Evolutionary conservation across 2,797 vertebrate genomes (phyloP).

Genomic region (Cossypha dichroa): DNA sequence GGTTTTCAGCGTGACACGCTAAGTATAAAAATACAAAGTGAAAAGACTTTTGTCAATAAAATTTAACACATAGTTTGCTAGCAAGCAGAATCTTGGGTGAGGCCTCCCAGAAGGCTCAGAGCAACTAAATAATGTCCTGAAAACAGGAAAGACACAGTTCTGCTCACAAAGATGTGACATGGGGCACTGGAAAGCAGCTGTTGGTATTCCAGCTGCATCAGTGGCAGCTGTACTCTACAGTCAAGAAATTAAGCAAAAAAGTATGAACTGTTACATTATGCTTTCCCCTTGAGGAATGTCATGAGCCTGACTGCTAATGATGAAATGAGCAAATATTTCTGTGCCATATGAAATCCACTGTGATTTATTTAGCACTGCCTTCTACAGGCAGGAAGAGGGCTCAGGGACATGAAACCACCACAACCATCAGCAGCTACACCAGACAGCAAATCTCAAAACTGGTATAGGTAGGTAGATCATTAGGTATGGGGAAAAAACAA

Average conservation of each 20-base stretch:
- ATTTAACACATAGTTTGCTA: neutral
- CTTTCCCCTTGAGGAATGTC: neutral
- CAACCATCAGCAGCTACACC: neutral
- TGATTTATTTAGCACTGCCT: neutral
- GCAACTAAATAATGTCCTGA: neutral
- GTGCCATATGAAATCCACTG: neutral
- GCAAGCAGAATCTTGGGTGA: neutral
- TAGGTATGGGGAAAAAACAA: accelerated
- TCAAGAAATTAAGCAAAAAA: neutral
- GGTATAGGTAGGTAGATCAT: accelerated
- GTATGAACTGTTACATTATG: neutral
- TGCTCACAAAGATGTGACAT: neutral
- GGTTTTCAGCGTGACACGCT: neutral
- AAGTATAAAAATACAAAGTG: neutral
- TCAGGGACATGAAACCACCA: neutral
- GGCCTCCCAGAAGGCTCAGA: neutral
- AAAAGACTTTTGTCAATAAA: constrained; percentile 22
- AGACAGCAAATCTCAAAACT: neutral
- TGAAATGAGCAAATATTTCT: neutral
- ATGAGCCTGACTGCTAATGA: neutral
- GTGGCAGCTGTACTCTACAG: neutral
- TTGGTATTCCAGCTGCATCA: neutral
- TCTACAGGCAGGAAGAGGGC: neutral
- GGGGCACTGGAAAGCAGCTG: neutral
- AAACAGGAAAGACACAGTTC: neutral